Conservation (phyloP, 2,888 invertebrate species). For the Capitulum mitella region DNA sequence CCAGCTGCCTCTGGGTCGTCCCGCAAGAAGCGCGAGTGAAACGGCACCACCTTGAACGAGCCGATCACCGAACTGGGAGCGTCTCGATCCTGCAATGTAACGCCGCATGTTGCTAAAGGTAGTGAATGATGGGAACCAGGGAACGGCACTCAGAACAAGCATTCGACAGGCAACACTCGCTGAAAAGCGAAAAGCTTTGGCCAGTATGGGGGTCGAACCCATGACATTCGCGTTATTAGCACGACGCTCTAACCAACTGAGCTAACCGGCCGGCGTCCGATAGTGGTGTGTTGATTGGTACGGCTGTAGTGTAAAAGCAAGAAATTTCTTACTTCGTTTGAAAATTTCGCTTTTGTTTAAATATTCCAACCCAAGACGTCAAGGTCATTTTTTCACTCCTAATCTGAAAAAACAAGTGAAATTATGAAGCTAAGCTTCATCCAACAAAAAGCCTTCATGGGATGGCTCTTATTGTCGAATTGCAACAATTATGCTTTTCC, state of each 20-base stretch:
- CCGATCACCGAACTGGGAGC: neutral
- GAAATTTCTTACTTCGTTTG: neutral
- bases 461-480: neutral
- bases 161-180: neutral
- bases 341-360: no score
- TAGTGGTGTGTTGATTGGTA: neutral
- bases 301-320: neutral
- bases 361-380: no score
- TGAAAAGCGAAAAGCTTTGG: neutral
- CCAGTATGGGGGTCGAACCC: no score
- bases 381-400: neutral
- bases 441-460: neutral
- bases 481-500: neutral
- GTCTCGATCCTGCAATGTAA: conserved; percentile 25
- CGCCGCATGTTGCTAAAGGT: no score
- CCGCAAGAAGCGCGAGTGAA: conserved; percentile 40
- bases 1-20: conserved; percentile 38
- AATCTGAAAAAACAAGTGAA: neutral
- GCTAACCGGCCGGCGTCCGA: no score
- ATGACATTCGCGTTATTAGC: no score
- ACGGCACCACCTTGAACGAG: neutral
- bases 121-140: no score
- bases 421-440: neutral
- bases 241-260: no score
- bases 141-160: no score